These are phyloP conservation scores for Diceros bicornis DNA, from an alignment of 2,797 vertebrate genomes.

Conservation along the genomic window DNA sequence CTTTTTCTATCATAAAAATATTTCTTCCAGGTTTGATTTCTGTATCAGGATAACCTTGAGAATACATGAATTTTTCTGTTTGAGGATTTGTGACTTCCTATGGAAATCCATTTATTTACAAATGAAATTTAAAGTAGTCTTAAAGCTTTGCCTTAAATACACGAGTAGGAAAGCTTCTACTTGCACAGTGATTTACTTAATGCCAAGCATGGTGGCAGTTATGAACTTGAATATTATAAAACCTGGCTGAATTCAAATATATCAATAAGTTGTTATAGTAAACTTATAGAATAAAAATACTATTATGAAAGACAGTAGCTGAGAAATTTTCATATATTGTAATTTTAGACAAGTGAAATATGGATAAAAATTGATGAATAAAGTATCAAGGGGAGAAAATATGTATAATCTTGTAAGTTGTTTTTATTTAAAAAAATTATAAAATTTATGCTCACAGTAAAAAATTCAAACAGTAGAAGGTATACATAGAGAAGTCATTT, in stretches of 20 bases:
- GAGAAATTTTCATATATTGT: constrained; percentile 62
- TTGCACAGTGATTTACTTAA: constrained; percentile 79
- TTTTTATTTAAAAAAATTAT: constrained; percentile 78
- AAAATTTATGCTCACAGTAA: constrained; percentile 66
- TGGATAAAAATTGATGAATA: constrained; percentile 66
- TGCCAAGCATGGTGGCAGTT: constrained; percentile 67
- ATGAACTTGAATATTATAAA: constrained; percentile 74
- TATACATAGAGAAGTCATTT: constrained; percentile 29
- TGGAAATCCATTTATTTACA: constrained; percentile 48
- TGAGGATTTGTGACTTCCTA: constrained; percentile 63
- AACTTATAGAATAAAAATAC: constrained; percentile 82
- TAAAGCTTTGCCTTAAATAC: constrained; percentile 65
- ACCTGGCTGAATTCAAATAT: constrained; percentile 79
- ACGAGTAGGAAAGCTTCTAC: constrained; percentile 62
- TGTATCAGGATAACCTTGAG: constrained; percentile 57
- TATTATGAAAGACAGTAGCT: constrained; percentile 64
- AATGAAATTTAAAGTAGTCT: constrained; percentile 43
- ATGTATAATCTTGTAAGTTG: background rate
- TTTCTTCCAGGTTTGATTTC: constrained; percentile 70
- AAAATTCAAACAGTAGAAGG: constrained; percentile 41
- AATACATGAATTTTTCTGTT: constrained; percentile 59
- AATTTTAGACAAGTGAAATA: constrained; percentile 67
- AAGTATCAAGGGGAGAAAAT: constrained; percentile 63
- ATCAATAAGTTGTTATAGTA: constrained; percentile 69
- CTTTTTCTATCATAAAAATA: constrained; percentile 74